These are phyloP conservation scores for Sepiola atlantica DNA, from an alignment of 2,888 invertebrate genomes.

Conservation along the genomic window DNA sequence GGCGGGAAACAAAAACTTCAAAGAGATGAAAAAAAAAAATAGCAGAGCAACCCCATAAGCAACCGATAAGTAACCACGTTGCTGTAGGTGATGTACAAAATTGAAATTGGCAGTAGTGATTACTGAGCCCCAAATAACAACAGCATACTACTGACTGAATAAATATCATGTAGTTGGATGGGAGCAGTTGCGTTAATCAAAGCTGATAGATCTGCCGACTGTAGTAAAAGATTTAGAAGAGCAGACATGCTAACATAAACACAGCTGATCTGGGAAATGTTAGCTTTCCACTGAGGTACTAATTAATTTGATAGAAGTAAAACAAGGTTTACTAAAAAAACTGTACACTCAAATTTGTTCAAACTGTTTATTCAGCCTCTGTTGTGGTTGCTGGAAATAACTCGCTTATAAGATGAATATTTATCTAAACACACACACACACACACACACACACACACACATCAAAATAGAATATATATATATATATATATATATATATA, in stretches of 20 bases:
- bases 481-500: too few species aligned
- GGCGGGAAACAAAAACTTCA: neutral
- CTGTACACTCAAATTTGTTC: neutral
- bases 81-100: neutral
- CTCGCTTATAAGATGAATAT: neutral
- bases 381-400: neutral
- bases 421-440: neutral
- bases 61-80: neutral
- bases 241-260: conserved; percentile 19
- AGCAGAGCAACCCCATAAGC: neutral
- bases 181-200: conserved; percentile 18
- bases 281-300: neutral
- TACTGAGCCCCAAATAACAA: neutral
- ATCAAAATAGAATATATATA: too few species aligned
- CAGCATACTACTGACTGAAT: neutral
- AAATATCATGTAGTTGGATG: neutral
- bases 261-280: neutral
- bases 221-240: neutral
- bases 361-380: neutral
- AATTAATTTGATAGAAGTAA: neutral
- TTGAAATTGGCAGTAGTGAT: neutral
- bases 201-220: neutral
- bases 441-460: too few species aligned
- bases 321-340: neutral
- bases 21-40: neutral